phyloP scores from a whole-genome alignment of 1,140 invertebrate species.

The Calephelis nemesis region DNA sequence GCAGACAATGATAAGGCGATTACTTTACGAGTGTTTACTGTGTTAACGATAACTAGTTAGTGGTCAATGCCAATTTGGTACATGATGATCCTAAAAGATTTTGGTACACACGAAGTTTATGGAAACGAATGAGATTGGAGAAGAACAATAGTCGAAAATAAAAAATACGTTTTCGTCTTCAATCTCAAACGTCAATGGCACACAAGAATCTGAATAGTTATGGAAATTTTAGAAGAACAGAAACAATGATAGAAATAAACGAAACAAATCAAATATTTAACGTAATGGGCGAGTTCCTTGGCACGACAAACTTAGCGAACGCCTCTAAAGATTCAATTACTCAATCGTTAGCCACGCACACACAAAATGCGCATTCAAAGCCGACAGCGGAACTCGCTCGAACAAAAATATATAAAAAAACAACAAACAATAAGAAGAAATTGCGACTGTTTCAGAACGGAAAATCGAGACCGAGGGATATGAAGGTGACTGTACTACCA shows the following conservation, averaged over 20 bases:
- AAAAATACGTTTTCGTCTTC: constrained; percentile 1
- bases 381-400: constrained; percentile 30
- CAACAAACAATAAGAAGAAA: constrained; percentile 56
- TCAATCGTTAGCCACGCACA: constrained; percentile 14
- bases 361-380: constrained; percentile 18
- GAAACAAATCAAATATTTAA: constrained; percentile 5
- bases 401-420: constrained; percentile 37
- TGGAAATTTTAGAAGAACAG: constrained; percentile 20
- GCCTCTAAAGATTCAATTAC: neutral
- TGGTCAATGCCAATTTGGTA: constrained; percentile 23
- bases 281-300: neutral
- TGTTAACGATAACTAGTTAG: neutral
- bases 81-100: constrained; percentile 6
- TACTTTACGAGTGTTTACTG: neutral
- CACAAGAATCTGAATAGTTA: constrained; percentile 14
- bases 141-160: neutral
- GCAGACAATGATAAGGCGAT: constrained; percentile 18
- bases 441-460: constrained; percentile 73
- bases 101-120: neutral
- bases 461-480: constrained; percentile 59
- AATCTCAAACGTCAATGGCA: constrained; percentile 5
- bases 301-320: neutral
- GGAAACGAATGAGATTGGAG: neutral
- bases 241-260: constrained; percentile 14
- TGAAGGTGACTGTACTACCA: constrained; percentile 89